phyloP scores from a whole-genome alignment of 2,888 invertebrate species.

The Petrolisthes manimaculis region DNA sequence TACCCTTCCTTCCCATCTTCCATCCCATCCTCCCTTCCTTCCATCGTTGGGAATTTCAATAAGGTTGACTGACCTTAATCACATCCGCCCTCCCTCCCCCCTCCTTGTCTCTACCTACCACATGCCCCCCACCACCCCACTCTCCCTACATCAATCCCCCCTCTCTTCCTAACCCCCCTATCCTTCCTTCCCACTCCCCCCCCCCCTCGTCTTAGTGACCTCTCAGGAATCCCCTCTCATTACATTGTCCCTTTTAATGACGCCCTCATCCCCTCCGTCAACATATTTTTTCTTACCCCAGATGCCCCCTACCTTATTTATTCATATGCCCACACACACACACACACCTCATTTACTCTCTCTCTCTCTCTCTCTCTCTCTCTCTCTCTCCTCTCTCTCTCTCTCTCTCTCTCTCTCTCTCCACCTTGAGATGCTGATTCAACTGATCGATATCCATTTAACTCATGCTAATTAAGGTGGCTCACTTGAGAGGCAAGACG shows the following conservation, averaged over 20 bases:
- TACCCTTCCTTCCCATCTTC: not conserved
- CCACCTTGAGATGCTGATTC: constrained; percentile 47
- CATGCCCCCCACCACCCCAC: not conserved
- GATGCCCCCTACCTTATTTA: no score
- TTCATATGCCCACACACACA: no score
- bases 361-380: no score
- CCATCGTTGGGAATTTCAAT: constrained; percentile 38
- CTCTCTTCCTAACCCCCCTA: not conserved
- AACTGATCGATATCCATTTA: constrained; percentile 61
- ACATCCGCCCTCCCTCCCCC: constrained; percentile 5
- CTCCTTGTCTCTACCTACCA: not conserved
- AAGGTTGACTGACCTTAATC: constrained; percentile 38
- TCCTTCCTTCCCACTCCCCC: no score
- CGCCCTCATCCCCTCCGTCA: no score
- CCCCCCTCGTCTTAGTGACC: no score
- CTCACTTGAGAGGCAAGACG: constrained; percentile 58
- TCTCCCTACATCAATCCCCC: no score
- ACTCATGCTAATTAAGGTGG: constrained; percentile 61
- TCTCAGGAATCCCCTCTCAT: no score
- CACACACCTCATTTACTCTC: no score
- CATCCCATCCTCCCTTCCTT: constrained; percentile 6
- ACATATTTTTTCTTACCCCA: no score
- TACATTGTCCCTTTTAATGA: no score
- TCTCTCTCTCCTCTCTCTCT: constrained; percentile 7
- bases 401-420: not conserved